Base-by-base conservation (phyloP, 1,140 invertebrate species). In the Condylostylus longicornis region DNA sequence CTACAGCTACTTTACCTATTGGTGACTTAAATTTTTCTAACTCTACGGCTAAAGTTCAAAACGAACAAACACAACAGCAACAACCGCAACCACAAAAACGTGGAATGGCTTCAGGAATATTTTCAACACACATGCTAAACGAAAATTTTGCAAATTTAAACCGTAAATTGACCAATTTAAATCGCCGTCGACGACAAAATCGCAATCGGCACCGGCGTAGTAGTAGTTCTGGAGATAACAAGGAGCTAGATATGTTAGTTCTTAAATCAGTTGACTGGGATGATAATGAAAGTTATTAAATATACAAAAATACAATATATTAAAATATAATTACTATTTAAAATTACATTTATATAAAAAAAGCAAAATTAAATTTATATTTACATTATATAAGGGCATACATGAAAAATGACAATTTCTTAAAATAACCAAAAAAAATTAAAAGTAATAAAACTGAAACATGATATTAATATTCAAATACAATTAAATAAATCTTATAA, bases 241-340 rank as follows among this genome's bases (percentile, higher is more conserved):
- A 57, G 34, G 57, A 60, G 31, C 41, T 60, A 30, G 57, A 60
- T 35, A 57, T 60, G 36, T 45, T 60, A 18, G 56, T 60, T 18
- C 37, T 60, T 28, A 54, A 60, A 43, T 57, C 57, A 2, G 54
- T 60, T 21, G 54, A 59, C 37, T 59, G 57, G 57, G 57, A 60
- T 42, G 57, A 60, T 33, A 60, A 59, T 41, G 57, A 60, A 33
- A 59, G 59, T 41, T 60, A 57, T 43, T 60, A 50, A 48, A n/a
- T 10, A 14, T 21, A n/a, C n/a, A n/a, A n/a, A n/a, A 12, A 21
- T 34, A 14, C 12, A 10, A 10, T 13, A 17, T 32, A 13, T 32
- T 30, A 14, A n/a, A 12, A 28, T 12, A 25, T 12, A 28, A 14
- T 28, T 28, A 12, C 15, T 28, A 12, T 28, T n/a, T n/a, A n/a